Evolutionary conservation across 2,888 invertebrate species (phyloP).

Genomic region (Archaeoteleia sp.): DNA sequence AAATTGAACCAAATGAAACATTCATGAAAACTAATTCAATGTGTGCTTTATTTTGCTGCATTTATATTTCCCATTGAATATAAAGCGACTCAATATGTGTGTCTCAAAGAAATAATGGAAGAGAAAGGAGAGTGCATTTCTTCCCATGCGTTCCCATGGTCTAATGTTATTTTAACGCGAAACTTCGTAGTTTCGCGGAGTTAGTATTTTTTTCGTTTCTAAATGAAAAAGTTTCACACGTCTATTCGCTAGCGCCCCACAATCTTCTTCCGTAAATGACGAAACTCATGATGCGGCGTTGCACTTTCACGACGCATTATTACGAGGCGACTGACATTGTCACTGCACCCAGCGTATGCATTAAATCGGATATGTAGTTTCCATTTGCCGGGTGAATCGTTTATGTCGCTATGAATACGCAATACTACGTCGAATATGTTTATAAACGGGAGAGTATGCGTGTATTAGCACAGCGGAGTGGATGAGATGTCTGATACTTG

Average conservation of each 20-base stretch:
- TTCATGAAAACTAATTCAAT: too few relatives aligned
- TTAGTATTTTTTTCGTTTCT: conserved; percentile 15
- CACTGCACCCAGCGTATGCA: conserved; percentile 40
- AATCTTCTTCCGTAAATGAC: conserved; percentile 40
- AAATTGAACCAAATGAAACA: too few relatives aligned
- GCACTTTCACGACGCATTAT: conserved; percentile 47
- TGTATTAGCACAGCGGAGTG: conserved; percentile 20
- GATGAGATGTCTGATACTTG: conserved; percentile 20
- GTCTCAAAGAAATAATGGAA: too few relatives aligned
- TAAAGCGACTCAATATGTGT: too few relatives aligned
- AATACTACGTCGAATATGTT: conserved; percentile 40
- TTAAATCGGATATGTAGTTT: conserved; percentile 53
- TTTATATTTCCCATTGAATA: too few relatives aligned
- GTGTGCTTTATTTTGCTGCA: too few relatives aligned
- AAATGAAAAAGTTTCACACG: conserved; percentile 38
- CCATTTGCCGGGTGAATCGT: conserved; percentile 51
- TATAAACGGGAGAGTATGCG: conserved; percentile 20
- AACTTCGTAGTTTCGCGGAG: background rate
- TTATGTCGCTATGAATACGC: conserved; percentile 49
- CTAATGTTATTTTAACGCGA: background rate
- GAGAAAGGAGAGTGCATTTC: too few relatives aligned
- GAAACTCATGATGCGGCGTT: conserved; percentile 37
- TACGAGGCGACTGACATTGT: conserved; percentile 44
- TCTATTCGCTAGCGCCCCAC: too few relatives aligned
- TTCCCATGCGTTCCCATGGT: background rate